phyloP scores from a whole-genome alignment of 1,140 invertebrate species.

The Bombus waltoni region DNA sequence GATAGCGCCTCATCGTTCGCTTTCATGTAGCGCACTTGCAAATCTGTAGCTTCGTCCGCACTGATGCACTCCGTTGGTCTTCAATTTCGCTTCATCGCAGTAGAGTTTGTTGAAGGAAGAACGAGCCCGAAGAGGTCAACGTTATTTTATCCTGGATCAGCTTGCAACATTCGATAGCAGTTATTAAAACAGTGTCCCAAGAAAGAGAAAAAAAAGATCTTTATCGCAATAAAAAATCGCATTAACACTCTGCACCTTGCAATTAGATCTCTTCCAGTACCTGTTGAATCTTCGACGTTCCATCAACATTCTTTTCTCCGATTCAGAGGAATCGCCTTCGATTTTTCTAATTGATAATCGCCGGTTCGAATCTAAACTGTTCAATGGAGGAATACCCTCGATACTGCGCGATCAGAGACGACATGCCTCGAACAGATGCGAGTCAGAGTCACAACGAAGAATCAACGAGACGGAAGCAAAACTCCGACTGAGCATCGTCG shows the following conservation, averaged over 20 bases:
- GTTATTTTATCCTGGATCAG: conserved; percentile 60
- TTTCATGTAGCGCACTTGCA: conserved; percentile 64
- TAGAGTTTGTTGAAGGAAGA: conserved; percentile 11
- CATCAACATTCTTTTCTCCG: conserved; percentile 10
- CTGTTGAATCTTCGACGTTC: conserved; percentile 58
- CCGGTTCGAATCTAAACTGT: background rate
- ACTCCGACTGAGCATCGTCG: conserved; percentile 59
- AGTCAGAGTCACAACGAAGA: background rate
- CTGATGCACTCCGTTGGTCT: conserved; percentile 28
- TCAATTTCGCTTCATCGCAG: conserved; percentile 60
- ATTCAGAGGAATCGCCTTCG: too few relatives aligned
- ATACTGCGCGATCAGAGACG: background rate
- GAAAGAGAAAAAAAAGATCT: too few relatives aligned
- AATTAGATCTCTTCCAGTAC: conserved; percentile 32
- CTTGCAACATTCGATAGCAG: conserved; percentile 9
- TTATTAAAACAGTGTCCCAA: background rate
- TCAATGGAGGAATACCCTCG: background rate
- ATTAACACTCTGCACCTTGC: background rate
- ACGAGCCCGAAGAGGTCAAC: conserved; percentile 12
- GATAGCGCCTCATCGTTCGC: conserved; percentile 58
- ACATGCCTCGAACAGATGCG: background rate
- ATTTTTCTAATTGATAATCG: conserved; percentile 2
- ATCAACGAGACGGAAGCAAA: conserved; percentile 50
- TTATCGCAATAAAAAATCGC: background rate
- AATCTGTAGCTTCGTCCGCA: conserved; percentile 28